A percentile compares a stretch with the other conserved stretches of the same genome.
Conservation (phyloP, 2,888 invertebrate genomes). For the Drosophila maculinotata region DNA sequence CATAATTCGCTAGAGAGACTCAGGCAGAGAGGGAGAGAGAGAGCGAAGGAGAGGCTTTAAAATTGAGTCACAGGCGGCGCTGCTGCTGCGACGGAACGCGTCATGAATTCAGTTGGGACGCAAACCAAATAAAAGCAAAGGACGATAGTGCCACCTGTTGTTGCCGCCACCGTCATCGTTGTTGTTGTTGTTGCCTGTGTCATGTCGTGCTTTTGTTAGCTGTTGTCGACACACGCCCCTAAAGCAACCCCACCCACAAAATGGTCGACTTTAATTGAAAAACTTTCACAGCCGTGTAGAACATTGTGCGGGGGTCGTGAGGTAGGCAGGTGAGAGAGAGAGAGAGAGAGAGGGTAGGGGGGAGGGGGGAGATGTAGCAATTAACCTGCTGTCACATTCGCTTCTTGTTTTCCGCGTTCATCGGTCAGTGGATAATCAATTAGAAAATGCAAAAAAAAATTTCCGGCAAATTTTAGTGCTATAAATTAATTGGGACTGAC, state of each 20-base stretch:
- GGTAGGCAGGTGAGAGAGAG: too few relatives aligned
- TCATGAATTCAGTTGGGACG: constrained; percentile 16
- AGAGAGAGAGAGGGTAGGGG: background rate
- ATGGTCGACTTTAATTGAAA: constrained; percentile 56
- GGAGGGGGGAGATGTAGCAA: background rate
- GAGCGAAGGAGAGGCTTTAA: background rate
- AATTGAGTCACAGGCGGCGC: constrained; percentile 21
- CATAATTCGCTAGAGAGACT: background rate
- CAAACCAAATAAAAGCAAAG: constrained; percentile 24
- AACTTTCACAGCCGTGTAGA: constrained; percentile 52
- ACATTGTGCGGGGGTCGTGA: constrained; percentile 4
- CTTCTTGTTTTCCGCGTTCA: constrained; percentile 2
- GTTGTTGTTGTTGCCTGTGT: constrained; percentile 5
- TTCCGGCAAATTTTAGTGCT: constrained; percentile 10
- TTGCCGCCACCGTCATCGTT: constrained; percentile 9
- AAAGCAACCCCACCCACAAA: background rate
- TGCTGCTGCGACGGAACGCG: constrained; percentile 1
- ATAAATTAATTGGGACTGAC: constrained; percentile 21
- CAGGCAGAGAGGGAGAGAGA: background rate
- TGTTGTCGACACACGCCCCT: constrained; percentile 10
- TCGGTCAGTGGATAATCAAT: constrained; percentile 33
- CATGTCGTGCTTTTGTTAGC: constrained; percentile 21
- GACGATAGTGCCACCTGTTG: constrained; percentile 22
- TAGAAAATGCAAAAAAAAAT: constrained; percentile 19
- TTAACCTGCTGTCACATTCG: constrained; percentile 15